Base-by-base conservation (phyloP, 2,888 invertebrate genomes). In the Pyrocoelia pectoralis region DNA sequence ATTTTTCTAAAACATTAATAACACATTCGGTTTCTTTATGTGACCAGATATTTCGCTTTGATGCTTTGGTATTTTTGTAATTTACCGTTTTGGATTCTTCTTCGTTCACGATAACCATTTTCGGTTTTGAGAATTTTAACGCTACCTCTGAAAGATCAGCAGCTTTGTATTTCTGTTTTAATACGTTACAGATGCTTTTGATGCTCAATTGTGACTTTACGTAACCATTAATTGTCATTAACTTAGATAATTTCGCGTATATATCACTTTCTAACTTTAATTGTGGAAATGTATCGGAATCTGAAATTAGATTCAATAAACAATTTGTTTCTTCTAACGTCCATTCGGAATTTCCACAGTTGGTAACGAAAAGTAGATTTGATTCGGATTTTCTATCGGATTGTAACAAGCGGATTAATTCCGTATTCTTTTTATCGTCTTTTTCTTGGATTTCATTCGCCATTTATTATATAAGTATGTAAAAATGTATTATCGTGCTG, bases 1-100 rank as follows among this genome's bases (percentile, higher is more conserved):
- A 66, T 15, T 68, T 68, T 49, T 68, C 61, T 28, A 68, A 33
- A 10, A 68, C 65, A 38, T 66, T 40, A n/a, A 68, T 51, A 6
- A 68, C 38, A 17, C 53, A 41, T 40, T 68, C 68, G 8, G 65
- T 65, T 56, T 68, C 68, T 56, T 66, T 61, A 13, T 60, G 61
- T 0, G 62, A 60, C 68, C 68, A 68, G 17, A 64, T 68, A 24
- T 61, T 54, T 17, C 62, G 59, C 24, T 59, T 55, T 15, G 57
- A 58, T 10, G 33, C 50, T 17, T 50, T 53, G 2, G 49, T 43
- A 12, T 59, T 60, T 18, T 41, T 55, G 12, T 38, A 24, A 14
- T 65, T 55, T 10, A 51, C 62, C 9, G 62, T 60, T 13, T 63
- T 56, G 13, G 65, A 57, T 43, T 65, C 62, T 33, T 65, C 60